These are phyloP conservation scores for Aegotheles bennettii DNA, from an alignment of 2,113 vertebrate genomes.

Conservation along the genomic window DNA sequence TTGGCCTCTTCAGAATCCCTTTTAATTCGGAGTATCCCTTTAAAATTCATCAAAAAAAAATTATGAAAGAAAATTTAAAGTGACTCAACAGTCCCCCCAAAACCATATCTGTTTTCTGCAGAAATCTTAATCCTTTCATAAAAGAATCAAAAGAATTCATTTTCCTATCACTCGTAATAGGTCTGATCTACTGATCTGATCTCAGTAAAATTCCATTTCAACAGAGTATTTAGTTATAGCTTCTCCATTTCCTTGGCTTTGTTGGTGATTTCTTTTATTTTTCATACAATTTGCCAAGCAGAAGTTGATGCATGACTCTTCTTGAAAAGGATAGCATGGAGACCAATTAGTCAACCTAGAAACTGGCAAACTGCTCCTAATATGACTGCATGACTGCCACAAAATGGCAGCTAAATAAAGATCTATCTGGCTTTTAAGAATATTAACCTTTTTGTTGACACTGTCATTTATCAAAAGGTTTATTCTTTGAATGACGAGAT, in stretches of 20 bases:
- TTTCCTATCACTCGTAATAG: neutral
- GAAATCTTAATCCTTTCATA: neutral
- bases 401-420: slow-evolving; percentile 33
- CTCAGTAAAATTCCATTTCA: neutral
- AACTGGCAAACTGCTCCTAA: neutral
- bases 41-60: neutral
- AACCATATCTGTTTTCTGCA: neutral
- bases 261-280: neutral
- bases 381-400: neutral
- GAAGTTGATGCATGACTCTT: neutral
- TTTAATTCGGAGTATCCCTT: neutral
- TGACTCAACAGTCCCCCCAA: neutral
- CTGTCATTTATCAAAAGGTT: neutral
- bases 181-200: neutral
- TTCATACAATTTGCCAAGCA: neutral
- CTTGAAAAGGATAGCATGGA: neutral
- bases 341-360: slow-evolving; percentile 15
- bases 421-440: slow-evolving; percentile 10
- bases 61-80: neutral
- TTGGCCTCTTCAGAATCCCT: neutral
- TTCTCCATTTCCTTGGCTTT: neutral
- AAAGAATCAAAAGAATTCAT: neutral
- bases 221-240: neutral
- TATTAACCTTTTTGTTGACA: slow-evolving; percentile 19
- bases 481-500: neutral